These are phyloP conservation scores for Planiliza haematocheilus DNA, from an alignment of 2,113 vertebrate species.

Conservation along the genomic window DNA sequence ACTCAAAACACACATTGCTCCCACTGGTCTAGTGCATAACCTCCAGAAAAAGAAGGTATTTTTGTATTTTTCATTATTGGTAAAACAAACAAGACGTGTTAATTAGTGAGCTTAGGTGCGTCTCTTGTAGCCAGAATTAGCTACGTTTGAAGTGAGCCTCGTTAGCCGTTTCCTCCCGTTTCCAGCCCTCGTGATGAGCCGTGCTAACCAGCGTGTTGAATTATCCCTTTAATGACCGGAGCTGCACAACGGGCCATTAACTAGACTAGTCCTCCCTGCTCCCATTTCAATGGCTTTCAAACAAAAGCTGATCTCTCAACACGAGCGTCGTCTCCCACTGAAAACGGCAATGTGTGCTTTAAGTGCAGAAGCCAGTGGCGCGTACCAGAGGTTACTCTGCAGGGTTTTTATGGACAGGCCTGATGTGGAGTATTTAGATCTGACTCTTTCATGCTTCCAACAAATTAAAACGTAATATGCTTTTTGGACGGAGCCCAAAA, in stretches of 20 bases:
- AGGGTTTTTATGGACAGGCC: constrained; percentile 54
- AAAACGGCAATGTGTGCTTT: constrained; percentile 47
- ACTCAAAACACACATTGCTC: too few relatives aligned
- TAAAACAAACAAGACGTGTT: not conserved
- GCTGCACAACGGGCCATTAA: constrained; percentile 56
- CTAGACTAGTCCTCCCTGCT: constrained; percentile 53
- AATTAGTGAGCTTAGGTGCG: constrained; percentile 8
- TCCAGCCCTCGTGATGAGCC: constrained; percentile 17
- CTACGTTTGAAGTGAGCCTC: not conserved
- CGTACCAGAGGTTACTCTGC: constrained; percentile 60
- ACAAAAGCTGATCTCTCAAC: constrained; percentile 58
- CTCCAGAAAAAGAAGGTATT: not conserved
- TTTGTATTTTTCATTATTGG: not conserved
- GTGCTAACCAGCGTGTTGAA: constrained; percentile 3
- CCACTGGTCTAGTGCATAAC: not conserved
- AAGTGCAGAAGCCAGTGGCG: constrained; percentile 44
- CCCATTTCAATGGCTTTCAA: constrained; percentile 60
- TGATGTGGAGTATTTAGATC: constrained; percentile 55
- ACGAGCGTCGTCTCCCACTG: constrained; percentile 32
- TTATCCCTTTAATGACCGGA: constrained; percentile 37
- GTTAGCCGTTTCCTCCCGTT: constrained; percentile 1
- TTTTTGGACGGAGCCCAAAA: constrained; percentile 45
- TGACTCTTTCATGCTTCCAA: constrained; percentile 57
- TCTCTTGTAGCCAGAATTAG: not conserved
- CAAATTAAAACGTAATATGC: constrained; percentile 52